Evolutionary conservation across 2,888 invertebrate species (phyloP).

Genomic region (Xanthorhoe designata): DNA sequence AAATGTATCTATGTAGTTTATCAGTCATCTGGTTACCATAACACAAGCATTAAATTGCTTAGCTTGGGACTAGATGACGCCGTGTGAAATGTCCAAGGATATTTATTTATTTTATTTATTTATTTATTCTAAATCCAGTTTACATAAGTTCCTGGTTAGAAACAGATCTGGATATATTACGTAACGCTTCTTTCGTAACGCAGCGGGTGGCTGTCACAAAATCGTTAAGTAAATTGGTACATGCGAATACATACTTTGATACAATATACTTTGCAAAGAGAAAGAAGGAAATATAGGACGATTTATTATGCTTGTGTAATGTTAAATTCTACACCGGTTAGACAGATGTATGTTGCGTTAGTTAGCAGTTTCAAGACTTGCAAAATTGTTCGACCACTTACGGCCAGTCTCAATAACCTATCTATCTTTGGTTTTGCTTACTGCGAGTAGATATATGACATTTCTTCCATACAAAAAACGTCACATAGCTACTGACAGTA

Average conservation of each 20-base stretch:
- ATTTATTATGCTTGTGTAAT: conserved; percentile 20
- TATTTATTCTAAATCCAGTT: conserved; percentile 11
- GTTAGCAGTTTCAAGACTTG: not conserved
- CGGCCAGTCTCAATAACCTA: no score
- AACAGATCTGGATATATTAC: conserved; percentile 51
- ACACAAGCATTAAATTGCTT: no score
- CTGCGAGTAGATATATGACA: no score
- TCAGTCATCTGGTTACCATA: no score
- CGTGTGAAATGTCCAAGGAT: no score
- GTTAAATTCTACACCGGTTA: conserved; percentile 5
- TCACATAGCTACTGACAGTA: no score
- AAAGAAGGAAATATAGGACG: conserved; percentile 21
- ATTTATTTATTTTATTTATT: no score
- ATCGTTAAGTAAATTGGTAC: conserved; percentile 47
- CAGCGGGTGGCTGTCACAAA: conserved; percentile 45
- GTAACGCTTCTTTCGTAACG: conserved; percentile 62
- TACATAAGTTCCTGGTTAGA: conserved; percentile 50
- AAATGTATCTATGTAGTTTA: no score
- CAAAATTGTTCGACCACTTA: not conserved
- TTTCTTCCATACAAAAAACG: no score
- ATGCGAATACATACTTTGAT: conserved; percentile 17
- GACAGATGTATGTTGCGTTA: conserved; percentile 1
- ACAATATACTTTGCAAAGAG: conserved; percentile 22
- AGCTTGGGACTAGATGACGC: no score
- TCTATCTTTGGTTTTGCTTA: no score